Evolutionary conservation across 2,797 vertebrate genomes (phyloP), one percentile per base, ranked within the genome.

Genomic region (Poecilia gillii): DNA sequence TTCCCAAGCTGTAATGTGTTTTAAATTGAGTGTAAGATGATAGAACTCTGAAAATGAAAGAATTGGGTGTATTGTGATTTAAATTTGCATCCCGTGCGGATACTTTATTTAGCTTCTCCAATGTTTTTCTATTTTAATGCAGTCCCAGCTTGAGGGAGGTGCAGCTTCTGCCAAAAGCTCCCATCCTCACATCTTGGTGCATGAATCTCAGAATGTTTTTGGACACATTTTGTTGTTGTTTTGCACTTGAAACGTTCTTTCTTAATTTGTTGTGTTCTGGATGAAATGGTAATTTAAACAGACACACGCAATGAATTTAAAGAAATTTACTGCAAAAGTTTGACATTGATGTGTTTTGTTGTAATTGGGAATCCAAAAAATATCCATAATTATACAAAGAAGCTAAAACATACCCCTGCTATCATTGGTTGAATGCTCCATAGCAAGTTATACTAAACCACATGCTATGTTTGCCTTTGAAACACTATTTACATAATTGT

Each of bases 11-110:
- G 77, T 80, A 85, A 80, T 79, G 82, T 89, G 78, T 84, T 90
- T 81, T 85, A 90, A 94, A 91, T 91, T 89, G 88, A 90, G 81
- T 92, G 89, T 91, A 91, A 94, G 94, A 92, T 76, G 85, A 89
- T 86, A 89, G 82, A 88, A 86, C 45, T 83, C 87, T 84, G 82
- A 84, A 86, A 90, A 90, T 92, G 87, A 84, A 49, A 73, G 81
- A 82, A 79, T 90, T 79, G 64, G 72, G 88, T 84, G 85, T 87
- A 85, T 93, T 84, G 92, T 88, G 84, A 87, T 87, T 51, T 73
- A 93, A 93, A 89, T 90, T 92, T 91, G 87, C 84, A 53, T 74
- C 92, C 85, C 81, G 85, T 88, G 86, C 83, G 78, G 85, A 90
- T 82, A 39, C 74, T 75, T 78, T 81, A 81, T 88, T 83, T 76